phyloP scores from a whole-genome alignment of 2,888 invertebrate genomes.

The Megastigmus dorsalis region DNA sequence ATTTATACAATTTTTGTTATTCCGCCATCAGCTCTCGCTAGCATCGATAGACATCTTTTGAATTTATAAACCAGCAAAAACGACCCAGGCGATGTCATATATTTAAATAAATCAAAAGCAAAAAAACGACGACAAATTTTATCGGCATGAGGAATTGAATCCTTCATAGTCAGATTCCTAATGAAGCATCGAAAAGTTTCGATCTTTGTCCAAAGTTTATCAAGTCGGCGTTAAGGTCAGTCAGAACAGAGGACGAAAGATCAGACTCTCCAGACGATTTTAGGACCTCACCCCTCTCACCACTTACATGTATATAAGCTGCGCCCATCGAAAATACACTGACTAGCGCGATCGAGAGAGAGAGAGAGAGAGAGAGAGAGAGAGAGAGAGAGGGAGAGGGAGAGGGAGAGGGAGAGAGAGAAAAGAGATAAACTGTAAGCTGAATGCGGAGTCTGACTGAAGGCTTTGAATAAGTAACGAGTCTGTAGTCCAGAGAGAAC shows the following conservation, averaged over 20 bases:
- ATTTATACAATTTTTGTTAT: no score
- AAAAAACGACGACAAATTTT: no score
- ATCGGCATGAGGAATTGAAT: no score
- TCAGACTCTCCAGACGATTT: neutral
- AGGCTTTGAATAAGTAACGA: conserved; percentile 36
- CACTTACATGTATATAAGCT: neutral
- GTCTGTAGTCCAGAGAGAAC: neutral
- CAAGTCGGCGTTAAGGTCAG: neutral
- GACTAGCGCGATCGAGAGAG: no score
- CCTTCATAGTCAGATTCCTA: no score
- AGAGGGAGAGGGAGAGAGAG: neutral
- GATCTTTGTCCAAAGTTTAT: neutral
- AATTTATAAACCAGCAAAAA: no score
- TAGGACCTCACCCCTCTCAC: no score
- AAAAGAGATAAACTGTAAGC: conserved; percentile 4
- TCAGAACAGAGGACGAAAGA: neutral
- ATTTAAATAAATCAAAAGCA: no score
- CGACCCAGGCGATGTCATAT: no score
- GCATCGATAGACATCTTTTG: no score
- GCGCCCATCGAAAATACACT: neutral
- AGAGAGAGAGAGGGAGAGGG: neutral
- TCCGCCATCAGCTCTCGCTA: no score
- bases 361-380: neutral
- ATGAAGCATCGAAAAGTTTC: neutral
- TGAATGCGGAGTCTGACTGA: conserved; percentile 7